Conservation (phyloP, 2,113 vertebrate genomes). For the Poeciliopsis occidentalis region DNA sequence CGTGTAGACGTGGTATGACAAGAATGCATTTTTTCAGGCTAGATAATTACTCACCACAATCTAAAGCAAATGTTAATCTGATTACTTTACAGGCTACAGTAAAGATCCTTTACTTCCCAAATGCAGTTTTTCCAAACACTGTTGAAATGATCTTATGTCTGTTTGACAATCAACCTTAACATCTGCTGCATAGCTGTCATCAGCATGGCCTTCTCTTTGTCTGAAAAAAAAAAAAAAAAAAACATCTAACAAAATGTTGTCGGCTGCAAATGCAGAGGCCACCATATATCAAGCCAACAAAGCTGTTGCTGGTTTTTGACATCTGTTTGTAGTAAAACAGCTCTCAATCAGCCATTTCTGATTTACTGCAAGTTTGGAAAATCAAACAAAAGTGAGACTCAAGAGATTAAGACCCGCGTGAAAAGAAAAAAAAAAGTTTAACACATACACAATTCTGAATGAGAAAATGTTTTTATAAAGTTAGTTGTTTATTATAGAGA, state of each 20-base stretch:
- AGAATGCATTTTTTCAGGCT: not conserved
- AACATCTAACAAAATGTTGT: conserved; percentile 11
- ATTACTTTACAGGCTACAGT: not conserved
- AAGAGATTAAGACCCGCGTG: not conserved
- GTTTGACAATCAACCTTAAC: conserved; percentile 35
- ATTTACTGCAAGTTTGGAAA: conserved; percentile 2
- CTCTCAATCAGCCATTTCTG: conserved; percentile 14
- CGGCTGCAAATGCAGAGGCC: not conserved
- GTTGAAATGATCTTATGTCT: conserved; percentile 25
- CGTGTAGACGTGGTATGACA: not conserved
- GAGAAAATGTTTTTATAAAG: not conserved
- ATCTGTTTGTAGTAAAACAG: not conserved
- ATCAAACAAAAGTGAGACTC: conserved; percentile 1
- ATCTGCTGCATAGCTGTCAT: conserved; percentile 13
- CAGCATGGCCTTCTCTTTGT: conserved; percentile 9
- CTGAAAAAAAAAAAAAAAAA: not conserved
- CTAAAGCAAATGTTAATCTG: conserved; percentile 1
- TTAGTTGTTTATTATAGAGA: not conserved
- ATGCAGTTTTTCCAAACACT: not conserved
- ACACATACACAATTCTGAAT: not conserved
- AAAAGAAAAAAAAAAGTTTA: not conserved
- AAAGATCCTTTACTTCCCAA: not conserved
- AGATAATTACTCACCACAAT: not conserved
- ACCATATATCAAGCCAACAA: not conserved
- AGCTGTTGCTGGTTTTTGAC: not conserved